Conservation (phyloP, 2,113 vertebrate species). For the Eupsittula cactorum region DNA sequence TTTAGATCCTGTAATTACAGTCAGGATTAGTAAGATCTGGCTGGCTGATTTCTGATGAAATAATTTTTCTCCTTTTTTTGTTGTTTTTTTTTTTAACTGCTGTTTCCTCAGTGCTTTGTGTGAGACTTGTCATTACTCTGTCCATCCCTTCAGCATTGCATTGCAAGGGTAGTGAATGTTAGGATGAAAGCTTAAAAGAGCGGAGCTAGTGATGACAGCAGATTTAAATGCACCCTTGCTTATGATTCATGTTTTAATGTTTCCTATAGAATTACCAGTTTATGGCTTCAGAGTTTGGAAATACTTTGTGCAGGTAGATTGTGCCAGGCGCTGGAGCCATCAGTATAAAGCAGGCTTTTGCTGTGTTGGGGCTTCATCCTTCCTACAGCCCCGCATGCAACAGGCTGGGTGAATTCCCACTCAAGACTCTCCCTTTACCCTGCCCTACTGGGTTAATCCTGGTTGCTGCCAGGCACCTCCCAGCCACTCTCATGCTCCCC, state of each 20-base stretch:
- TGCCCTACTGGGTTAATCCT: not conserved
- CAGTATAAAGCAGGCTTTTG: not conserved
- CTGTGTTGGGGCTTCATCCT: not conserved
- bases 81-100: not conserved
- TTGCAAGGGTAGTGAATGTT: not conserved
- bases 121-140: not conserved
- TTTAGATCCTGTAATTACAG: not conserved
- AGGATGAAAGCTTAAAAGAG: not conserved
- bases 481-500: not conserved
- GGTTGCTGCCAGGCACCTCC: rapidly evolving
- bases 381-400: not conserved
- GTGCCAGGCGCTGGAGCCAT: not conserved
- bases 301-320: not conserved
- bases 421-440: not conserved
- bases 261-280: not conserved
- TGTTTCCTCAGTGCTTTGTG: not conserved
- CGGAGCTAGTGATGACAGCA: not conserved
- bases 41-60: not conserved
- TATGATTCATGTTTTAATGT: not conserved
- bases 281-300: not conserved
- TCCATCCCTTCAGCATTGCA: not conserved
- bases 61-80: not conserved
- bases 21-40: not conserved
- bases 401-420: rapidly evolving
- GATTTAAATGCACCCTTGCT: not conserved